A percentile compares a stretch with the other conserved stretches of the same genome.
Conservation (phyloP, 2,113 vertebrate species). For the Ophiodon elongatus region DNA sequence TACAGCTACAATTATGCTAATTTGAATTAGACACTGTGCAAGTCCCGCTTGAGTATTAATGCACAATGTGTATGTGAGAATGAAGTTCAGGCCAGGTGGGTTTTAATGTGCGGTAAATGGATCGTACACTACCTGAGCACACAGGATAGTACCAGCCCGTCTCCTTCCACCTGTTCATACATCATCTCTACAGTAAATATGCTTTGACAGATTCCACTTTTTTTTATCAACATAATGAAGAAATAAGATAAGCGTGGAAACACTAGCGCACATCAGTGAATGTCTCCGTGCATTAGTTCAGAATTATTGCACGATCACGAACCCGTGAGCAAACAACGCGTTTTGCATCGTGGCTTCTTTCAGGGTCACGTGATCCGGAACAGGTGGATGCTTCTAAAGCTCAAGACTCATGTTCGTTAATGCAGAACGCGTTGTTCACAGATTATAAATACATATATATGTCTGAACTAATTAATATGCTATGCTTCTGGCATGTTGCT, state of each 20-base stretch:
- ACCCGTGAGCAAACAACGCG: too few species aligned
- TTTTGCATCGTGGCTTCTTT: neutral
- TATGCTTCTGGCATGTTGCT: neutral
- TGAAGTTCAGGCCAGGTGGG: neutral
- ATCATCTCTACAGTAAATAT: neutral
- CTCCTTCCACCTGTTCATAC: too few species aligned
- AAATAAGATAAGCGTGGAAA: neutral
- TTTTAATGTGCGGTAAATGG: neutral
- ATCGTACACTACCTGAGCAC: neutral
- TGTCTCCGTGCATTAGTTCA: neutral
- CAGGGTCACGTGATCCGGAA: neutral
- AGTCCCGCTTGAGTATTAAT: neutral
- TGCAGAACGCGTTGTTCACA: neutral
- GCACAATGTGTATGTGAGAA: neutral
- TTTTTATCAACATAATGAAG: neutral
- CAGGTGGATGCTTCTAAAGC: neutral
- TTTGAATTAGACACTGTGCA: neutral
- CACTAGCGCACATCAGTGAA: neutral
- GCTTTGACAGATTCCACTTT: neutral
- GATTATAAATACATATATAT: too few species aligned
- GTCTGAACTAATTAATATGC: neutral
- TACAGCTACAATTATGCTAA: constrained; percentile 19
- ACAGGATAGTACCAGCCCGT: neutral
- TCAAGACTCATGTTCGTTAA: neutral
- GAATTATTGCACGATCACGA: neutral